Percentiles rank a stretch among this genome's conserved stretches.
phyloP scores from a whole-genome alignment of 2,113 vertebrate species.

The Recurvirostra avosetta region DNA sequence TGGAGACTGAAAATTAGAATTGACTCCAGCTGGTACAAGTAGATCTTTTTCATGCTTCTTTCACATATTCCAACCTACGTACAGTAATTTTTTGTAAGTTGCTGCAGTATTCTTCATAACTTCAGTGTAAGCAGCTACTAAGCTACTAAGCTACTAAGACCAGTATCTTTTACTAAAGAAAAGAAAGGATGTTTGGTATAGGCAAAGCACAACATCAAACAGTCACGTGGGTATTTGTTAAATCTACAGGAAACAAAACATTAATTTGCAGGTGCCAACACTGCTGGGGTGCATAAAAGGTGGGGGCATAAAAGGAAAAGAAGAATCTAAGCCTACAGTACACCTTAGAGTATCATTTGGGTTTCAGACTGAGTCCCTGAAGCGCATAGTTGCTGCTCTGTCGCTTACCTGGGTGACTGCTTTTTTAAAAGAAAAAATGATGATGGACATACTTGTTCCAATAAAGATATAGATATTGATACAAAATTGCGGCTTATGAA shows the following conservation, averaged over 20 bases:
- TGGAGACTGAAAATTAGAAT: not conserved
- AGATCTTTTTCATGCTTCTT: not conserved
- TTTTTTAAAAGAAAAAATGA: not conserved
- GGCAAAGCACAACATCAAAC: not conserved
- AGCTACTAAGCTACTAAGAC: not conserved
- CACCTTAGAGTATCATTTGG: not conserved
- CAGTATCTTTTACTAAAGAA: not conserved
- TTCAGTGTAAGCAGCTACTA: not conserved
- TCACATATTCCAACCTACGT: not conserved
- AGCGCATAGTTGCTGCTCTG: not conserved
- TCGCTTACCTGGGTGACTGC: not conserved
- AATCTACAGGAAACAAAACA: not conserved
- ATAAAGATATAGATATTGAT: not conserved
- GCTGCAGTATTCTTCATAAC: not conserved
- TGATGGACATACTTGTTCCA: not conserved
- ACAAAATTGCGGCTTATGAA: not conserved
- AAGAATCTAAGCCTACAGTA: not conserved
- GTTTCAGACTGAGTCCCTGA: not conserved
- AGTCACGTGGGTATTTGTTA: not conserved
- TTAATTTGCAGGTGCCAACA: not conserved
- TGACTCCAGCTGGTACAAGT: not conserved
- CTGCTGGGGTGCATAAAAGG: not conserved
- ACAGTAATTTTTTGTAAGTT: not conserved
- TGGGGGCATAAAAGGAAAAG: not conserved
- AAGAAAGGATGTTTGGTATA: not conserved